A percentile compares a stretch with the other conserved stretches of the same genome.
Conservation (phyloP, 2,797 vertebrate species). For the Adelosebastes latens region DNA sequence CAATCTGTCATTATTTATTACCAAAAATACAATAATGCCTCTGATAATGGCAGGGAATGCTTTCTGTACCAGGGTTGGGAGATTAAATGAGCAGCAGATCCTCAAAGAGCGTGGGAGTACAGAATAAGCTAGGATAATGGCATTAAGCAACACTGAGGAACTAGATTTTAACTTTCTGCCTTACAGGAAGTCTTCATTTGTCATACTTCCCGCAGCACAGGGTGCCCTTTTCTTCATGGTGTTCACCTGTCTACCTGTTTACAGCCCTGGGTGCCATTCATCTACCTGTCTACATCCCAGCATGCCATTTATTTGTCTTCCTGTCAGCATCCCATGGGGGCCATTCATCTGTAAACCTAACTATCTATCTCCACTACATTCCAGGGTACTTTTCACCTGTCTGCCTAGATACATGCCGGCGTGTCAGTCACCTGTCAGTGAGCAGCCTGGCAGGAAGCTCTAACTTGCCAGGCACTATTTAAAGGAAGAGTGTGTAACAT, state of each 20-base stretch:
- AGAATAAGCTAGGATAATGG: slow-evolving; percentile 5
- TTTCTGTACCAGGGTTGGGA: not conserved
- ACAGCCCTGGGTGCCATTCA: slow-evolving; percentile 24
- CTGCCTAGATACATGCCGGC: slow-evolving; percentile 20
- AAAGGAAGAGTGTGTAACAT: slow-evolving; percentile 1
- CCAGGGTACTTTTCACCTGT: slow-evolving; percentile 31
- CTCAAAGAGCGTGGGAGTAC: not conserved
- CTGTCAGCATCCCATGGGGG: slow-evolving; percentile 37
- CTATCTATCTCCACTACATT: slow-evolving; percentile 44
- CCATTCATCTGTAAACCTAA: slow-evolving; percentile 46
- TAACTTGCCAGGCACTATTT: not conserved
- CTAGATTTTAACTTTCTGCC: slow-evolving; percentile 3
- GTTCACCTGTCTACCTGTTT: slow-evolving; percentile 22
- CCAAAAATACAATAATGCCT: slow-evolving; percentile 68
- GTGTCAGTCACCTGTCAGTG: slow-evolving; percentile 48
- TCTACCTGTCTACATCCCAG: slow-evolving; percentile 47
- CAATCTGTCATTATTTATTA: slow-evolving; percentile 61
- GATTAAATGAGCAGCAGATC: slow-evolving; percentile 8
- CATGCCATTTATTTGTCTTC: slow-evolving; percentile 46
- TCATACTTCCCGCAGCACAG: slow-evolving; percentile 1
- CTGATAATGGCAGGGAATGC: slow-evolving; percentile 22
- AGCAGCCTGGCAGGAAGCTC: slow-evolving; percentile 3
- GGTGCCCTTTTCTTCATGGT: slow-evolving; percentile 1
- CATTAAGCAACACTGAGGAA: slow-evolving; percentile 2
- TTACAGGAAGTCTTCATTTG: slow-evolving; percentile 8